Percentiles rank a stretch among this genome's conserved stretches.
Evolutionary conservation across 1,140 invertebrate genomes (phyloP).

Genomic region (Halesus radiatus): DNA sequence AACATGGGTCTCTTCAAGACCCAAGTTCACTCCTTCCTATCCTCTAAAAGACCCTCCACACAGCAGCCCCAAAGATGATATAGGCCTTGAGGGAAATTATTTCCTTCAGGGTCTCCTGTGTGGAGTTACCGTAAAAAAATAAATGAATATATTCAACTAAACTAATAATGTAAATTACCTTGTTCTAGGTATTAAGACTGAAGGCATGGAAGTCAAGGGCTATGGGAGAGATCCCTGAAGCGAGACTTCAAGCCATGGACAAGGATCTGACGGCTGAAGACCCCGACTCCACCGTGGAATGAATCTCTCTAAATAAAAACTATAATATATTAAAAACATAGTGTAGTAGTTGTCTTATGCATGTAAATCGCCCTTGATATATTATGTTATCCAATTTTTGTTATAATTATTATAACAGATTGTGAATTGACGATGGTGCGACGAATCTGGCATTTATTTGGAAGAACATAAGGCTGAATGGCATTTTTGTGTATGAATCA

Average conservation of each 20-base stretch:
- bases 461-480: background rate
- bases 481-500: too few relatives aligned
- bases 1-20: too few relatives aligned
- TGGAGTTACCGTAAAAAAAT: too few relatives aligned
- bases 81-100: too few relatives aligned
- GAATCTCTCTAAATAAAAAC: constrained; percentile 8
- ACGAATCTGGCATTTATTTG: background rate
- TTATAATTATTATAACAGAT: background rate
- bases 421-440: background rate
- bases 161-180: background rate
- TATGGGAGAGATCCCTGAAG: constrained; percentile 53
- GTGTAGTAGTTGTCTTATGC: background rate
- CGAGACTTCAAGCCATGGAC: constrained; percentile 12
- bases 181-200: constrained; percentile 75
- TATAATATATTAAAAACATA: background rate
- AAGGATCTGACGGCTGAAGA: constrained; percentile 13
- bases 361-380: too few relatives aligned
- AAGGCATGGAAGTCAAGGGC: constrained; percentile 72
- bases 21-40: too few relatives aligned
- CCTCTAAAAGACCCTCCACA: too few relatives aligned
- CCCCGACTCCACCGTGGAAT: background rate
- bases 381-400: too few relatives aligned
- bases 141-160: too few relatives aligned
- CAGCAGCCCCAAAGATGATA: too few relatives aligned
- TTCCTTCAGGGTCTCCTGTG: too few relatives aligned